phyloP scores from a whole-genome alignment of 2,113 vertebrate species.

The Nerophis lumbriciformis region DNA sequence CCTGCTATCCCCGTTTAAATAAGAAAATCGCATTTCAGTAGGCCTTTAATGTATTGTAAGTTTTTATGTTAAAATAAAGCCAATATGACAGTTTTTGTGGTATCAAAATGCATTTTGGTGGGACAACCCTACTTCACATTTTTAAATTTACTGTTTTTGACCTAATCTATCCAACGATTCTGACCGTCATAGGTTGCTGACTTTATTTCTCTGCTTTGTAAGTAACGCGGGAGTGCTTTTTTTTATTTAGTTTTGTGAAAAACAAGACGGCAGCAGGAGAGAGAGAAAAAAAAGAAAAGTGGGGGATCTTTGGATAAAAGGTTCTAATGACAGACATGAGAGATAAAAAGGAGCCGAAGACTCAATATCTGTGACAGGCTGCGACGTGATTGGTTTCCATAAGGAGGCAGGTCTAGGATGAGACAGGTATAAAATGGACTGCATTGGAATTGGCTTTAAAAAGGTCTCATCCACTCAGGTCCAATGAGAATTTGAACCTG shows the following conservation, averaged over 20 bases:
- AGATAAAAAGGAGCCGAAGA: constrained; percentile 16
- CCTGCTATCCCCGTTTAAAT: no score
- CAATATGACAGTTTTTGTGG: no score
- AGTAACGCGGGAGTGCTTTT: neutral
- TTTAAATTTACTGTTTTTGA: constrained; percentile 1
- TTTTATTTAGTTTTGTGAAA: neutral
- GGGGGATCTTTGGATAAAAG: neutral
- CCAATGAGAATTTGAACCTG: neutral
- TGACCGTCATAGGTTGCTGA: neutral
- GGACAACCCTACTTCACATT: neutral
- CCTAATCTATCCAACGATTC: neutral
- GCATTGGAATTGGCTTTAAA: constrained; percentile 2
- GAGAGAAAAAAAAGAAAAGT: neutral
- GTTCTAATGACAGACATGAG: neutral
- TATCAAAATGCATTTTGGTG: no score
- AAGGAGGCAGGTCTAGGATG: neutral
- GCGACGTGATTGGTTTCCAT: constrained; percentile 14
- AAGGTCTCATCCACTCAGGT: neutral
- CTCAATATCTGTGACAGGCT: constrained; percentile 4
- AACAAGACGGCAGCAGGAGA: neutral
- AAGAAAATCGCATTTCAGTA: no score
- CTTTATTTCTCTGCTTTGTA: neutral
- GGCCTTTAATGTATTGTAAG: no score
- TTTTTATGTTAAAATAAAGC: no score
- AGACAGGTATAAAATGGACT: constrained; percentile 5